These are phyloP conservation scores for Bufotes viridis DNA, from an alignment of 2,797 vertebrate species.

Conservation along the genomic window DNA sequence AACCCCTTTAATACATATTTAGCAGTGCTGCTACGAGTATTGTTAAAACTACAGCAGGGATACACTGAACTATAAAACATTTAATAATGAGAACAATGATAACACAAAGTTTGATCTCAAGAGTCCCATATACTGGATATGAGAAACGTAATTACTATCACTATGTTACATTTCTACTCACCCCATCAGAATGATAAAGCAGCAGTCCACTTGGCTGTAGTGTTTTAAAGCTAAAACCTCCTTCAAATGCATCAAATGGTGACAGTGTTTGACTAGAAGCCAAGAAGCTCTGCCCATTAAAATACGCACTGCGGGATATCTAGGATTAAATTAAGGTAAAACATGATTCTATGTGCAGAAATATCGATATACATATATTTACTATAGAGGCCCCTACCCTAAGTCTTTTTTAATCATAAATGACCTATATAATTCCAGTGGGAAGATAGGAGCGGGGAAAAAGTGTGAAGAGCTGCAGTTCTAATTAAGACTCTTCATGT, in stretches of 20 bases:
- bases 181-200: conserved; percentile 87
- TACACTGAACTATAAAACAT: neutral
- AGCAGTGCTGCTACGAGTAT: neutral
- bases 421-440: neutral
- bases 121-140: neutral
- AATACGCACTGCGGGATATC: conserved; percentile 94
- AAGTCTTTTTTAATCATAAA: neutral
- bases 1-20: neutral
- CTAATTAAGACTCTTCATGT: neutral
- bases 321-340: conserved; percentile 67
- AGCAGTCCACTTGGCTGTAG: conserved; percentile 86
- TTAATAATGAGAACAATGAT: neutral
- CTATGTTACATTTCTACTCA: conserved; percentile 67
- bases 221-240: conserved; percentile 91
- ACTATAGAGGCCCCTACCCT: too few relatives aligned
- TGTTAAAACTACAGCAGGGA: neutral
- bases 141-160: neutral
- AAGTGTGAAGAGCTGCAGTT: neutral
- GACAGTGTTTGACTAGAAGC: conserved; percentile 87
- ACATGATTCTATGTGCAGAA: neutral
- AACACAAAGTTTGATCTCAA: neutral
- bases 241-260: conserved; percentile 88
- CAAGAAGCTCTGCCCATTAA: conserved; percentile 89
- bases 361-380: neutral
- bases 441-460: neutral